Conservation (phyloP, 1,140 invertebrate species). For the Caenorhabditis brenneri region DNA sequence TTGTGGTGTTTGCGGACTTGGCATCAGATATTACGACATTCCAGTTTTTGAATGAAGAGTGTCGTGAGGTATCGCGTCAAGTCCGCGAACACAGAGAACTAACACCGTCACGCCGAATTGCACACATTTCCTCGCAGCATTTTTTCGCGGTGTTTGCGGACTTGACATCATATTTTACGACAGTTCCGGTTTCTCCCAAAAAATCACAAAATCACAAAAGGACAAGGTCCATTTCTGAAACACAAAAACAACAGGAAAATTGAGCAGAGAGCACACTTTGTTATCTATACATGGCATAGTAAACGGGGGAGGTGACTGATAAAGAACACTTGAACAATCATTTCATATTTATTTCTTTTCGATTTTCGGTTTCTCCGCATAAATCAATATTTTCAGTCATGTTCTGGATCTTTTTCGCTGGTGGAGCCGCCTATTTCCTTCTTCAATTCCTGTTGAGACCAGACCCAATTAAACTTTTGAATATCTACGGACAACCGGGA, state of each 20-base stretch:
- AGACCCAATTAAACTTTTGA: conserved; percentile 41
- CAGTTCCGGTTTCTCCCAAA: no score
- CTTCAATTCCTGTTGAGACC: not conserved
- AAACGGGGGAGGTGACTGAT: conserved; percentile 3
- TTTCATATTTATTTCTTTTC: not conserved
- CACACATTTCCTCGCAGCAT: no score
- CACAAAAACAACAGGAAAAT: not conserved
- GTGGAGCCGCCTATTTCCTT: not conserved
- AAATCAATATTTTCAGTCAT: conserved; percentile 9
- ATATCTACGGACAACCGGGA: conserved; percentile 47
- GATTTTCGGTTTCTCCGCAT: not conserved
- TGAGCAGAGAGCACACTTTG: conserved; percentile 14
- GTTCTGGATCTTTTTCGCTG: conserved; percentile 25
- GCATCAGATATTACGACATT: no score
- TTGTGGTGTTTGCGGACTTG: no score
- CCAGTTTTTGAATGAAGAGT: no score
- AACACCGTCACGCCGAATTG: no score
- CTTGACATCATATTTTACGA: no score
- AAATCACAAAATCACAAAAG: no score
- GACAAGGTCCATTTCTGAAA: not conserved
- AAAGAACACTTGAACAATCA: not conserved
- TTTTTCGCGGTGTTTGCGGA: no score
- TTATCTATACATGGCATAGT: not conserved
- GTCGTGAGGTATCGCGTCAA: no score
- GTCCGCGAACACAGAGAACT: no score